A percentile compares a stretch with the other conserved stretches of the same genome.
Evolutionary conservation across 23 tunicate genomes (phyloP).

Genomic region (Trididemnum miniatum): DNA sequence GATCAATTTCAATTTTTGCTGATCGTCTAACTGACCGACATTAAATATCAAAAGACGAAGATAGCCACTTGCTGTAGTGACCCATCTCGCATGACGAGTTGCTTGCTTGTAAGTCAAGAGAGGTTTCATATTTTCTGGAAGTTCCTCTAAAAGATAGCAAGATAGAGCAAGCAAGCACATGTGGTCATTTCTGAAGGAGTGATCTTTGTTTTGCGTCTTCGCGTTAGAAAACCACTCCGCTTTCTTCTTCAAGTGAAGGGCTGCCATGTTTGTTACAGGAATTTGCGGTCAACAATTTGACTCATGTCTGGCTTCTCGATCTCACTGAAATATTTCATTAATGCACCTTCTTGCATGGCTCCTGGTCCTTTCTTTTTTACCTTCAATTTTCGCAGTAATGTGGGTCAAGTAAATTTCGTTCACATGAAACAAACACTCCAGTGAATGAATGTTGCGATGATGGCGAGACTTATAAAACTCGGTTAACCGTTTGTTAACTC

Average conservation of each 20-base stretch:
- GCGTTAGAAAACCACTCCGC: background rate
- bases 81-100: background rate
- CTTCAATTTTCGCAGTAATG: no score
- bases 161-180: background rate
- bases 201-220: no score
- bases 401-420: no score
- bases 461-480: no score
- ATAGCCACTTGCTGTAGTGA: background rate
- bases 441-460: no score
- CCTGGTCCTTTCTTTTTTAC: no score
- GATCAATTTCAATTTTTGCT: background rate
- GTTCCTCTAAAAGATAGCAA: background rate
- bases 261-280: background rate
- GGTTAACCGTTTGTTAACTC: no score
- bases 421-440: no score
- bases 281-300: no score
- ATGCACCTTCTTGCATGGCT: background rate
- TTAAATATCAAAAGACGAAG: background rate
- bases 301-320: background rate
- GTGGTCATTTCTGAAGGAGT: no score
- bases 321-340: background rate
- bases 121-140: background rate
- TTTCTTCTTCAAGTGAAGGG: background rate
- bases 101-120: background rate
- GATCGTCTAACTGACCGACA: background rate